A percentile compares a stretch with the other conserved stretches of the same genome.
Conservation (phyloP, 2,888 invertebrate species). For the Apamea epomidion region DNA sequence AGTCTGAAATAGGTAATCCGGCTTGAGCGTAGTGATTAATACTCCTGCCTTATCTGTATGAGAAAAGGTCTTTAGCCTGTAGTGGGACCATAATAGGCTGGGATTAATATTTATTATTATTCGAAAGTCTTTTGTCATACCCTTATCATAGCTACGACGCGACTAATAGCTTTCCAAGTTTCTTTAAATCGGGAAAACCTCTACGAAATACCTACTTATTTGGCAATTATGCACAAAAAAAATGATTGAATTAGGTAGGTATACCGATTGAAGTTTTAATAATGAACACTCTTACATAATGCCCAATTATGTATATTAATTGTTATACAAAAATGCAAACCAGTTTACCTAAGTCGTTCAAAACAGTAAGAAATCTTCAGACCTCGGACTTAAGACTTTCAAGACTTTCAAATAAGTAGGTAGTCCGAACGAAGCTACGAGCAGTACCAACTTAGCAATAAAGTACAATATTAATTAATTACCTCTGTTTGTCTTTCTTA, state of each 20-base stretch:
- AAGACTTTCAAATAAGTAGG: constrained; percentile 11
- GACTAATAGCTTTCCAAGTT: too few relatives aligned
- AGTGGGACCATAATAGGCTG: background rate
- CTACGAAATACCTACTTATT: background rate
- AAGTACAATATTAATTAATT: constrained; percentile 27
- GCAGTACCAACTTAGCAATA: background rate
- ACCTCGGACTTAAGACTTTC: background rate
- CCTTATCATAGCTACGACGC: background rate
- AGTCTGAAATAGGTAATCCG: background rate
- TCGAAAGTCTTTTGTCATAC: background rate
- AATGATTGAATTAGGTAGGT: background rate
- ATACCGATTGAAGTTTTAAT: background rate
- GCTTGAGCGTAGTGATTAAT: background rate
- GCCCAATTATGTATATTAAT: background rate
- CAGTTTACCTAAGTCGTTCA: background rate
- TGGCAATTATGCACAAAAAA: background rate
- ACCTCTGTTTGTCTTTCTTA: constrained; percentile 91
- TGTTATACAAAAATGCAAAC: background rate
- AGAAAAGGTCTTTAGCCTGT: background rate
- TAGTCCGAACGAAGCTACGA: background rate
- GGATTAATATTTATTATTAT: too few relatives aligned
- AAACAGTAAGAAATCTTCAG: background rate
- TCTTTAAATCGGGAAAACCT: background rate
- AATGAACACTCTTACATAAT: background rate
- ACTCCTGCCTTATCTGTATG: background rate